phyloP scores from a whole-genome alignment of 2,113 vertebrate genomes.

The Coptodon bakossiorum region DNA sequence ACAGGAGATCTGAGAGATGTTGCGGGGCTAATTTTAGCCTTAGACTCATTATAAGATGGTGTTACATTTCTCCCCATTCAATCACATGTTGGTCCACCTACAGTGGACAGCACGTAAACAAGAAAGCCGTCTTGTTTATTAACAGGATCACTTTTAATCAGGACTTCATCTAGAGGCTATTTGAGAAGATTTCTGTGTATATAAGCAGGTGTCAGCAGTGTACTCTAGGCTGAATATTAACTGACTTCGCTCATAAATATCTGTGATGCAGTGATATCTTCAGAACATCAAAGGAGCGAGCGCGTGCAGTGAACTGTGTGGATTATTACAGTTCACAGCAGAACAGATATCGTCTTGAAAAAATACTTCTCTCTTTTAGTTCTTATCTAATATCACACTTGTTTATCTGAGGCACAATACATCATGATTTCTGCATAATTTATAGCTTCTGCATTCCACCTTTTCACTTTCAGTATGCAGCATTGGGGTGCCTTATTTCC shows the following conservation, averaged over 20 bases:
- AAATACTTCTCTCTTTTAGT: not conserved
- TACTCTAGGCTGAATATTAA: slow-evolving; percentile 26
- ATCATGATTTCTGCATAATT: slow-evolving; percentile 10
- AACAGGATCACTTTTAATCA: slow-evolving; percentile 35
- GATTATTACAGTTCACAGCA: slow-evolving; percentile 17
- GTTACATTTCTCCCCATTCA: slow-evolving; percentile 49
- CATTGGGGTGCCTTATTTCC: not conserved
- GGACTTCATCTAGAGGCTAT: not conserved
- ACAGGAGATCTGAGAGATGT: slow-evolving; percentile 46
- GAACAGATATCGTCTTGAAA: not conserved
- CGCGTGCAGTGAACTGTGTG: slow-evolving; percentile 18
- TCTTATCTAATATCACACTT: slow-evolving; percentile 2
- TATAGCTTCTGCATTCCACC: not conserved
- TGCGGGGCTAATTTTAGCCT: slow-evolving; percentile 50
- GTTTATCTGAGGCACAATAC: slow-evolving; percentile 6
- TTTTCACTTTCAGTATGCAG: slow-evolving; percentile 1
- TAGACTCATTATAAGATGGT: slow-evolving; percentile 40
- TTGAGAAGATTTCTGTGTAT: slow-evolving; percentile 22
- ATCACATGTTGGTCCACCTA: slow-evolving; percentile 4
- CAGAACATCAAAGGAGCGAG: slow-evolving; percentile 34
- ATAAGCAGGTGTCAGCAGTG: slow-evolving; percentile 12
- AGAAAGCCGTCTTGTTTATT: slow-evolving; percentile 38
- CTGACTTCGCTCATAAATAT: slow-evolving; percentile 36
- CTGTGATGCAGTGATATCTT: slow-evolving; percentile 22
- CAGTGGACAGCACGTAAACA: not conserved